A percentile compares a stretch with the other conserved stretches of the same genome.
phyloP scores from a whole-genome alignment of 2,797 vertebrate genomes.

The Florisuga fusca region DNA sequence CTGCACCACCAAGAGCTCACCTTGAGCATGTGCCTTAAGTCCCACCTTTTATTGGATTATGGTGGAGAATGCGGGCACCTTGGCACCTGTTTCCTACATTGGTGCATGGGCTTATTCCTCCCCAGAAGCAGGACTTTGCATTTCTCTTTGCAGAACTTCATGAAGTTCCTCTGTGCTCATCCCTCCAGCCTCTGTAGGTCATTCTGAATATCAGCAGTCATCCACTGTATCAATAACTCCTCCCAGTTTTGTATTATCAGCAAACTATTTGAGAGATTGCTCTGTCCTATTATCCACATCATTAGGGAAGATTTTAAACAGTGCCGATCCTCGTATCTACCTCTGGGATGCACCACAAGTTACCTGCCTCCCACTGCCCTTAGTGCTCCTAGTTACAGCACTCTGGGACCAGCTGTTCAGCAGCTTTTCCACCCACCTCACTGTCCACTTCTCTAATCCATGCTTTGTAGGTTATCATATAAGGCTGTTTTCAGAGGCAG shows the following conservation, averaged over 20 bases:
- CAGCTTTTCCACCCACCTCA: neutral
- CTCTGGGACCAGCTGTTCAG: neutral
- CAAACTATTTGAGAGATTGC: neutral
- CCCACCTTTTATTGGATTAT: too few relatives aligned
- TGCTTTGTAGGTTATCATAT: neutral
- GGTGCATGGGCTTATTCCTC: neutral
- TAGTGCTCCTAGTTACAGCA: neutral
- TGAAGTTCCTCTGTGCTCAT: neutral
- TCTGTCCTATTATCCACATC: accelerated
- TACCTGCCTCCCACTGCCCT: neutral
- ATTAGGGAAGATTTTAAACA: neutral
- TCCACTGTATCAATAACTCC: neutral
- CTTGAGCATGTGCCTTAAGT: too few relatives aligned
- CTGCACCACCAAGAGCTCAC: too few relatives aligned
- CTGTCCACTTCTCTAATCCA: neutral
- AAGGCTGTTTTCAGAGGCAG: neutral
- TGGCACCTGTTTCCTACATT: too few relatives aligned
- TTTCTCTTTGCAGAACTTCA: neutral
- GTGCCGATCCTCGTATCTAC: neutral
- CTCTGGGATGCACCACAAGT: neutral
- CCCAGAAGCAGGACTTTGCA: neutral
- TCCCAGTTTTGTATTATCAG: neutral
- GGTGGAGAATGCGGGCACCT: too few relatives aligned
- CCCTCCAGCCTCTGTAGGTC: neutral
- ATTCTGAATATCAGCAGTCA: neutral